Evolutionary conservation across 2,113 vertebrate species (phyloP).

Genomic region (Onychostoma macrolepis): DNA sequence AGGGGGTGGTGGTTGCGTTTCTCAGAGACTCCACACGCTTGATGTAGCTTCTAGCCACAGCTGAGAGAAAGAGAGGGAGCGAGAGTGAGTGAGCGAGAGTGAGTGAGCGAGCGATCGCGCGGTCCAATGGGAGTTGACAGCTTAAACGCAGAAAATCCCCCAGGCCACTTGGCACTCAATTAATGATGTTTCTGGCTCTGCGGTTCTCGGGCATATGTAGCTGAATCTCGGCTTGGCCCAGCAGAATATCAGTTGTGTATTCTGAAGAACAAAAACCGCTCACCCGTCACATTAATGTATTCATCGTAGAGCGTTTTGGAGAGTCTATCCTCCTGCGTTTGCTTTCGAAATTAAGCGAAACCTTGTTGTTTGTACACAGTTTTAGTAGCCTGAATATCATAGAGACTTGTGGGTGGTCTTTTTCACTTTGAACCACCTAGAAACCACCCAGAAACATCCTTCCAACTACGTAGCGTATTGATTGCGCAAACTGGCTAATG

Average conservation of each 20-base stretch:
- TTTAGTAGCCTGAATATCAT: background rate
- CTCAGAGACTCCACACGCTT: constrained; percentile 56
- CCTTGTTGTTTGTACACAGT: constrained; percentile 10
- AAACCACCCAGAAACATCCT: background rate
- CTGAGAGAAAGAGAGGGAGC: constrained; percentile 47
- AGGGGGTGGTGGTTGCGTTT: constrained; percentile 49
- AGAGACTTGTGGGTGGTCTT: background rate
- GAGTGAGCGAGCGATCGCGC: constrained; percentile 50
- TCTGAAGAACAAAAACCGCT: constrained; percentile 56
- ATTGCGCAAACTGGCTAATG: background rate
- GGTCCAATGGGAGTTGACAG: constrained; percentile 58
- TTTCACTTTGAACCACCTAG: background rate
- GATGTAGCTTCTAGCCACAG: constrained; percentile 49
- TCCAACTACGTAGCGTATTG: background rate
- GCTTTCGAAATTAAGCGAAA: constrained; percentile 35
- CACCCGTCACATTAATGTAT: constrained; percentile 55
- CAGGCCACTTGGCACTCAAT: constrained; percentile 63
- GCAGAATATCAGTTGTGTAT: constrained; percentile 61
- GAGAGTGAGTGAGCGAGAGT: constrained; percentile 49
- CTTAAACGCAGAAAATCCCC: constrained; percentile 63
- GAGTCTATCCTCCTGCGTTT: constrained; percentile 42
- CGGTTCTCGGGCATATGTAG: constrained; percentile 58
- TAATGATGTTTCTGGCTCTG: constrained; percentile 65
- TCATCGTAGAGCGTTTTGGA: constrained; percentile 46
- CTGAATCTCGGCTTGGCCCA: constrained; percentile 60